Base-by-base conservation (phyloP, 2,113 vertebrate species). In the Jaculus jaculus region DNA sequence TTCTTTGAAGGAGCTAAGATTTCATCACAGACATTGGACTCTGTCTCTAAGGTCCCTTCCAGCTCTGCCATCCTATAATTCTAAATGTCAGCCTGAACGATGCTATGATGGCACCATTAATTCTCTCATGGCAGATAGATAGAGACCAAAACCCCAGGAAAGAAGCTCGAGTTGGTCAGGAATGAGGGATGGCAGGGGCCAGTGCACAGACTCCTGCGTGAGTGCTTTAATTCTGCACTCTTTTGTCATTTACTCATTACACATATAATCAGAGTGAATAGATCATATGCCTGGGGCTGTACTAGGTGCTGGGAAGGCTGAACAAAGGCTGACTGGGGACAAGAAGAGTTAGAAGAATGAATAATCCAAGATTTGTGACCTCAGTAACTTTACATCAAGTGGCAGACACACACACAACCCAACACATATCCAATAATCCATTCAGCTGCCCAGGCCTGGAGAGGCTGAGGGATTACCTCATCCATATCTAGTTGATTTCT, bases 11-110 rank as follows among this genome's bases (percentile, higher is more conserved):
- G 39, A 90, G 68, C 58, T 94, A 81, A 51, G 73, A 78, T 90
- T 84, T 96, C 68, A 78, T 87, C 23, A 63, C 17, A 58, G 75
- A 68, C 63, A 61, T 18, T 47, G 68, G 84, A 86, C 20, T 83
- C 37, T 87, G 51, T 68, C 72, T 74, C 9, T 34, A 42, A 77
- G 60, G 66, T 83, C 74, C 61, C 77, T 93, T 77, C 65, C 68
- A 73, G 54, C 61, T n/a, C 83, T 42, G 37, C n/a, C 79, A 37
- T 51, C 89, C 92, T 68, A 26, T 90, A 93, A 97, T 90, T 94
- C 72, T 91, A 83, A 90, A 37, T 81, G 92, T 86, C 88, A 92
- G 51, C 9, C 54, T 37, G 92, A 84, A 61, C 0, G 11, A 77
- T 1, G 28, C 87, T 87, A 2, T 37, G 85, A 90, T 65, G 69